Conservation (phyloP, 2,113 vertebrate species). For the Boleophthalmus pectinirostris region DNA sequence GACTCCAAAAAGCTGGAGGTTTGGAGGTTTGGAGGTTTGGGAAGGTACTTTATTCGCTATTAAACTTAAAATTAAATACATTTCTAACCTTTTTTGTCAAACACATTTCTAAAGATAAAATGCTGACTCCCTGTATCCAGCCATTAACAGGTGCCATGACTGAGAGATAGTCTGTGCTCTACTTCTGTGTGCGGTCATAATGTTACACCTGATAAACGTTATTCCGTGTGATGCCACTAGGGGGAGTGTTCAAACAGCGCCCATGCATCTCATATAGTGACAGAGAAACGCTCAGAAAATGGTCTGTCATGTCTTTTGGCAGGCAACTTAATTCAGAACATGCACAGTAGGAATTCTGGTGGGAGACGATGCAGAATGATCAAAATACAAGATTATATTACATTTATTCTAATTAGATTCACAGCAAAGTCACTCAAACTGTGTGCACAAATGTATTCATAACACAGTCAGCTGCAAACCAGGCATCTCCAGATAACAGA, state of each 20-base stretch:
- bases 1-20: no score
- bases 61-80: not conserved
- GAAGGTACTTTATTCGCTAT: not conserved
- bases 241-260: slow-evolving; percentile 45
- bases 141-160: no score
- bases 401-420: slow-evolving; percentile 26
- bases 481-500: slow-evolving; percentile 45
- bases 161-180: not conserved
- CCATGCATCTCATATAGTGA: slow-evolving; percentile 69
- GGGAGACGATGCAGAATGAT: slow-evolving; percentile 13
- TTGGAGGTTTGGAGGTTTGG: no score
- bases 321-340: slow-evolving; percentile 79
- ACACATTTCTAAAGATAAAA: not conserved
- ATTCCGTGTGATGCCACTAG: slow-evolving; percentile 52
- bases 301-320: slow-evolving; percentile 60
- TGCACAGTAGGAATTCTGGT: slow-evolving; percentile 83
- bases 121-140: no score
- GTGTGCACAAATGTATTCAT: slow-evolving; percentile 9
- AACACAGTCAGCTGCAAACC: slow-evolving; percentile 29
- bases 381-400: not conserved
- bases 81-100: not conserved
- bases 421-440: slow-evolving; percentile 29
- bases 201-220: slow-evolving; percentile 3
- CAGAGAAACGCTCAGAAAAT: slow-evolving; percentile 56
- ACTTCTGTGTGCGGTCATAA: not conserved